Evolutionary conservation across 2,888 invertebrate genomes (phyloP).

Genomic region (Dyspetes luteomarginatus): DNA sequence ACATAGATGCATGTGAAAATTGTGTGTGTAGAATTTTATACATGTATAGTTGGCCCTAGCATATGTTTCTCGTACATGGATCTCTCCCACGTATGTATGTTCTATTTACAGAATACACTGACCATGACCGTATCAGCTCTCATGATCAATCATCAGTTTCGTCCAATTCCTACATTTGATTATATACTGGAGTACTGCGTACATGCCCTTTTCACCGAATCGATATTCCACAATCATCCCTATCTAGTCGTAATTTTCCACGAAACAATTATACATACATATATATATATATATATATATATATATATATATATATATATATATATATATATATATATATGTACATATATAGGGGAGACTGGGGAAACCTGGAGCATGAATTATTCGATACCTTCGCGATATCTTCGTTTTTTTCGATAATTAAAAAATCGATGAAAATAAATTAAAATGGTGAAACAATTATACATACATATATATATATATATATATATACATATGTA

Average conservation of each 20-base stretch:
- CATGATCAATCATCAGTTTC: constrained; percentile 64
- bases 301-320: no score
- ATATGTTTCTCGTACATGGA: constrained; percentile 54
- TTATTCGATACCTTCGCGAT: no score
- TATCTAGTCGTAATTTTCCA: background rate
- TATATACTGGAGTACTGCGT: background rate
- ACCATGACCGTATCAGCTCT: constrained; percentile 64
- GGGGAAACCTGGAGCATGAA: no score
- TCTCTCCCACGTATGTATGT: constrained; percentile 40
- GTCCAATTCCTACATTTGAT: constrained; percentile 56
- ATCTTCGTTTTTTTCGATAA: no score
- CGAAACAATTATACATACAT: no score
- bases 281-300: no score
- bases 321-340: no score
- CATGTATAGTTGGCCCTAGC: constrained; percentile 58
- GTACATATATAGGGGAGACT: no score
- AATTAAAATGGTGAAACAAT: no score
- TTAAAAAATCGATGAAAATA: no score
- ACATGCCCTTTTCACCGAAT: background rate
- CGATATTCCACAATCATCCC: background rate
- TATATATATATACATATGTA: no score
- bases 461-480: no score
- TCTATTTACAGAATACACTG: constrained; percentile 63
- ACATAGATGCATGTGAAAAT: background rate
- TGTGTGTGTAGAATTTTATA: background rate